A percentile compares a stretch with the other conserved stretches of the same genome.
These are phyloP conservation scores for Peromyscus aztecus DNA, from an alignment of 2,797 vertebrate species.

Conservation along the genomic window DNA sequence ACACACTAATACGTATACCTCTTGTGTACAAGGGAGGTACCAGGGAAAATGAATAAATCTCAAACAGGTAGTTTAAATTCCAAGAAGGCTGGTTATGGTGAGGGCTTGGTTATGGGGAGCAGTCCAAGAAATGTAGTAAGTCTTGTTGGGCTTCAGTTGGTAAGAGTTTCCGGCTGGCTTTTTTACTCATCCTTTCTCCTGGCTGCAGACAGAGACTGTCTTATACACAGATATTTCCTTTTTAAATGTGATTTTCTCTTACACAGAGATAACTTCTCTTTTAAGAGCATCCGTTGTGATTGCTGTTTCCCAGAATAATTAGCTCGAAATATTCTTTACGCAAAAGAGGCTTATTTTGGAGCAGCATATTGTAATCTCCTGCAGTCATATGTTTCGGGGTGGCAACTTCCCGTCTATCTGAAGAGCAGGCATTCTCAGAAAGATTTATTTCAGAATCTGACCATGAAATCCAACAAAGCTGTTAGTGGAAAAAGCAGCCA, in stretches of 20 bases:
- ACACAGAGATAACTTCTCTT: constrained; percentile 21
- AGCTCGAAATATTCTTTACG: constrained; percentile 36
- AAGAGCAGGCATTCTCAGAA: constrained; percentile 43
- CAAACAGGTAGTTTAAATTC: not conserved
- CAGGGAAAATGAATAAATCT: not conserved
- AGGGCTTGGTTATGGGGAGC: not conserved
- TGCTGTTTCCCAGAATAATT: constrained; percentile 47
- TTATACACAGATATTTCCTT: not conserved
- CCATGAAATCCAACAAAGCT: constrained; percentile 29
- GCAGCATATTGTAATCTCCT: not conserved
- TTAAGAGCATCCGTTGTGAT: constrained; percentile 16
- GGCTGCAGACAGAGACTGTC: not conserved
- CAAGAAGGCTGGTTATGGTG: not conserved
- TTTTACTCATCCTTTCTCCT: not conserved
- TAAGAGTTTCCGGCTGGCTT: not conserved
- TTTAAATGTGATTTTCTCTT: not conserved
- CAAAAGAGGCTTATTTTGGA: constrained; percentile 15
- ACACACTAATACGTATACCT: not conserved
- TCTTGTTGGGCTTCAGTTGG: not conserved
- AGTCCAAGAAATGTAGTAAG: not conserved
- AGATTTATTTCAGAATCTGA: not conserved
- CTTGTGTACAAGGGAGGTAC: too few species aligned
- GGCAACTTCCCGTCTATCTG: constrained; percentile 6
- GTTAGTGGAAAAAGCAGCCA: not conserved
- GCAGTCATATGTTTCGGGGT: not conserved